A percentile compares a stretch with the other conserved stretches of the same genome.
Conservation (phyloP, 2,888 invertebrate species). For the Leucophenga montana region DNA sequence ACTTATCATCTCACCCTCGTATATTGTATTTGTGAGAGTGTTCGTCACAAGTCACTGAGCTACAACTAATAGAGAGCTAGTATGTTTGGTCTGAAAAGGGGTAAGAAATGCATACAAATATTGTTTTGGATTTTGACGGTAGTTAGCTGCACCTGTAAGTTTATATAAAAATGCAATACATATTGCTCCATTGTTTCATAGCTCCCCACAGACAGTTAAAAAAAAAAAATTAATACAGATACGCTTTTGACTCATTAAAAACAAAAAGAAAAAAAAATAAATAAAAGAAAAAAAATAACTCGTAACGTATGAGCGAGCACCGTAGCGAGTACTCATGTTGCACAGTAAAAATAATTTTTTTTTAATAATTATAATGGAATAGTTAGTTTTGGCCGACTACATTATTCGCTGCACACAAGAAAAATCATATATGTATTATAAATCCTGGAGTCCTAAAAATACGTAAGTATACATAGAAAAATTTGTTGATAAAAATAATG, state of each 20-base stretch:
- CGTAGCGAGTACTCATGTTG: neutral
- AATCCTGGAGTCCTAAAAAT: too few species aligned
- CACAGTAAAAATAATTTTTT: too few species aligned
- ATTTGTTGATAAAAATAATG: too few species aligned
- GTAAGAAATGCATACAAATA: conserved; percentile 39
- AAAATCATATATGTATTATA: too few species aligned
- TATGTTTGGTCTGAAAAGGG: neutral
- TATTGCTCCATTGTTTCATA: too few species aligned
- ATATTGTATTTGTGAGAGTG: conserved; percentile 32
- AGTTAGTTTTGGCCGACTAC: neutral
- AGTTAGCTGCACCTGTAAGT: conserved; percentile 59
- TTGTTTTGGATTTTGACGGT: too few species aligned
- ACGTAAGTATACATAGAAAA: too few species aligned
- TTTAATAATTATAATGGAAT: conserved; percentile 6
- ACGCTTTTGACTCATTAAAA: conserved; percentile 60
- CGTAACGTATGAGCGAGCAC: conserved; percentile 64
- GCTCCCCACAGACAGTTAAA: conserved; percentile 18
- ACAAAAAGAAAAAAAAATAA: neutral
- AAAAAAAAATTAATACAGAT: conserved; percentile 53
- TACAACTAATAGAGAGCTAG: conserved; percentile 49
- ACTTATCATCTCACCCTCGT: too few species aligned
- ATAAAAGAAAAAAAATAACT: conserved; percentile 8
- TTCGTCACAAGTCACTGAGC: conserved; percentile 63
- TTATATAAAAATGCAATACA: conserved; percentile 28
- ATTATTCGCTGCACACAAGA: neutral